Base-by-base conservation (phyloP, 2,888 invertebrate species). In the Trypoxylon attenuatum region DNA sequence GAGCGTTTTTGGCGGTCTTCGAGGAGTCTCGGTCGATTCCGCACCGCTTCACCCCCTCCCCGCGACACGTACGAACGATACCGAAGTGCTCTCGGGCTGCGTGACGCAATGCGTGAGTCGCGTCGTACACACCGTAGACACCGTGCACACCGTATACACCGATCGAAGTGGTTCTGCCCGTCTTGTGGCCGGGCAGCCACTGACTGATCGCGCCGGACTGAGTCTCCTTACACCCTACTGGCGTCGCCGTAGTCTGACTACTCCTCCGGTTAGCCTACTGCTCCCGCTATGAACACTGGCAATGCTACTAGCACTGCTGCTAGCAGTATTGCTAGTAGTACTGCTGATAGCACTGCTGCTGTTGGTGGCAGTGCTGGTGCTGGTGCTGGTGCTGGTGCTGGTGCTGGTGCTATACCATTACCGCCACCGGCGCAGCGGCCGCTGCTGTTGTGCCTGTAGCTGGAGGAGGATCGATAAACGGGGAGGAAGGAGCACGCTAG, bases 131-230 rank as follows among this genome's bases (percentile, higher is more conserved):
- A 50, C n/a, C n/a, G n/a, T n/a, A n/a, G n/a, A n/a, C n/a, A n/a
- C n/a, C 72, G 57, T 43, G 50, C 56, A 69, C 47, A 52, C 54
- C 45, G 42, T 51, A 51, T 67, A 51, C 64, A 60, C 54, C 72
- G 74, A 80, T 79, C 75, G 77, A 81, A 80, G 71, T 39, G 68
- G 80, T 82, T 78, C 79, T 80, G 79, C 84, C 85, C 82, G 85
- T 84, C 77, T 84, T 81, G 84, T 83, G 85, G 85, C 85, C 82
- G 84, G 85, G 83, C 81, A 84, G 79, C 84, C 85, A 86, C 84
- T 83, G 84, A 80, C 76, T 73, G 33, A 33, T 33, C 33, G 33
- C 33, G 33, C 33, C 10, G 5, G n/a, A 33, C 33, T 33, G n/a
- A 10, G 4, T 13, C 33, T 13, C 3, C 33, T 33, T 76, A 72